A percentile compares a stretch with the other conserved stretches of the same genome.
phyloP scores from a whole-genome alignment of 2,888 invertebrate species.

The Papilio elwesi region DNA sequence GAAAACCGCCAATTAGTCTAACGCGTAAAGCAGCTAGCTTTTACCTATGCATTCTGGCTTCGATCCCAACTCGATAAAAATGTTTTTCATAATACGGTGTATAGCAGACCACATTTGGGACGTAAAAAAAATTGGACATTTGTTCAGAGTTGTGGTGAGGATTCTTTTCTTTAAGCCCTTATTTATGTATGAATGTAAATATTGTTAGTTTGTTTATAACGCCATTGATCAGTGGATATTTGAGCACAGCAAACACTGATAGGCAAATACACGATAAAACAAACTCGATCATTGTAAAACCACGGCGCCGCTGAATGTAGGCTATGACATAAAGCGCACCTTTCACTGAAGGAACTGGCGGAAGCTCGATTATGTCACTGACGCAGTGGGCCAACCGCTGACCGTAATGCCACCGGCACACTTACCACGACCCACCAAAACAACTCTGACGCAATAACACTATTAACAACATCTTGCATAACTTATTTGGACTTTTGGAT shows the following conservation, averaged over 20 bases:
- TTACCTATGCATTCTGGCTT: not conserved
- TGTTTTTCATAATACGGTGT: not conserved
- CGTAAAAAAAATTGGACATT: not conserved
- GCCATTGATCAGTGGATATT: not conserved
- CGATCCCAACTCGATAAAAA: not conserved
- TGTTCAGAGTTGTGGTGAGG: not conserved
- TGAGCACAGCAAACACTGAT: slow-evolving; percentile 3
- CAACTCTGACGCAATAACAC: slow-evolving; percentile 75
- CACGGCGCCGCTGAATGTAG: slow-evolving; percentile 39
- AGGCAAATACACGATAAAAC: slow-evolving; percentile 37
- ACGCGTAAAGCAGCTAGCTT: too few species aligned
- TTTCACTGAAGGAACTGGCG: slow-evolving; percentile 67
- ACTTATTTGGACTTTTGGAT: slow-evolving; percentile 61
- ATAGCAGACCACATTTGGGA: not conserved
- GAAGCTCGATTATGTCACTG: slow-evolving; percentile 79
- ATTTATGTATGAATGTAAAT: not conserved
- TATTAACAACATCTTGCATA: slow-evolving; percentile 73
- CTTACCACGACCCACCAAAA: slow-evolving; percentile 80
- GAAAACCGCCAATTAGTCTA: too few species aligned
- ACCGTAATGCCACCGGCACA: slow-evolving; percentile 78
- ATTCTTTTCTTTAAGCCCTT: not conserved
- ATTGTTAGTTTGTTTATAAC: not conserved
- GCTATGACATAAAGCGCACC: slow-evolving; percentile 59
- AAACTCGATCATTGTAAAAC: slow-evolving; percentile 39
- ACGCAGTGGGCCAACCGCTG: slow-evolving; percentile 77